Evolutionary conservation across 2,113 vertebrate species (phyloP).

Genomic region (Tympanuchus pallidicinctus): DNA sequence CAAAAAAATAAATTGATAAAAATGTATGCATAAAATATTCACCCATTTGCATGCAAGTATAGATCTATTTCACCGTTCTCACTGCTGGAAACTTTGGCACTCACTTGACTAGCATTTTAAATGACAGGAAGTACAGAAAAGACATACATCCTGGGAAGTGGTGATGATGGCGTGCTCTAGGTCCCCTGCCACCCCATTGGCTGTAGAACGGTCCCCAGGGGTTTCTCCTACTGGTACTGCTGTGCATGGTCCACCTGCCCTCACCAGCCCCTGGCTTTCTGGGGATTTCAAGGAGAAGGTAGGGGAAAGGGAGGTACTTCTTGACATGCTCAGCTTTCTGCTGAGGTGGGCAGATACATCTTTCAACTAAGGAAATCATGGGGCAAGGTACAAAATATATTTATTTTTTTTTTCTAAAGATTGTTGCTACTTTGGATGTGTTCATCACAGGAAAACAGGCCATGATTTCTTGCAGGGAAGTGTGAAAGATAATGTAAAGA

Average conservation of each 20-base stretch:
- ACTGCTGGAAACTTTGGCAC: neutral
- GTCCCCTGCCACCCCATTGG: neutral
- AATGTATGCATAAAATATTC: neutral
- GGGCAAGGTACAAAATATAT: neutral
- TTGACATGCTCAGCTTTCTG: neutral
- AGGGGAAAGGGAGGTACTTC: rapidly evolving
- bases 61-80: neutral
- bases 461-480: neutral
- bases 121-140: neutral
- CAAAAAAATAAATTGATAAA: neutral
- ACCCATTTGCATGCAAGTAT: neutral
- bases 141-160: neutral
- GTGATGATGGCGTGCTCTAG: neutral
- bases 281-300: neutral
- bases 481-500: slow-evolving; percentile 6
- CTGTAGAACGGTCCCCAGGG: rapidly evolving
- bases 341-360: rapidly evolving
- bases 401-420: rapidly evolving
- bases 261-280: rapidly evolving
- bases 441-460: neutral
- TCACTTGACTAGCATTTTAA: neutral
- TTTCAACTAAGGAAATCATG: neutral
- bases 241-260: neutral
- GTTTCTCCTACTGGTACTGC: rapidly evolving
- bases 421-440: neutral